Conservation (phyloP, 2,888 invertebrate genomes). For the Helleia helle region DNA sequence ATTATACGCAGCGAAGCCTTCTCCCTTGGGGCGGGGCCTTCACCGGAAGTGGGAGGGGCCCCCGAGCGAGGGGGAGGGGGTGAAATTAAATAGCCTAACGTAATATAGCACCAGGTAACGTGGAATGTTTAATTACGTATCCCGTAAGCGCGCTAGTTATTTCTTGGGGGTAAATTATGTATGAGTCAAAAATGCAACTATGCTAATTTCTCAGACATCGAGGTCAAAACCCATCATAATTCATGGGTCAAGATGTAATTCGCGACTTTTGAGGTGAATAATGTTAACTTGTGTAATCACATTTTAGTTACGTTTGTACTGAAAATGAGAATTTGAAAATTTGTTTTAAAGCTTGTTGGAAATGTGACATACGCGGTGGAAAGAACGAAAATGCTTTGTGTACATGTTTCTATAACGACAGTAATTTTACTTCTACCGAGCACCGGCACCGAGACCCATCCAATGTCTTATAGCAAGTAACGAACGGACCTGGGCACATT, state of each 20-base stretch:
- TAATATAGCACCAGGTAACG: slow-evolving; percentile 27
- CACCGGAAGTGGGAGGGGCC: slow-evolving; percentile 25
- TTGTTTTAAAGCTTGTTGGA: too few relatives aligned
- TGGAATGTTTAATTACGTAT: slow-evolving; percentile 27
- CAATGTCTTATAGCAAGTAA: too few relatives aligned
- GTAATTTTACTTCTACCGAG: too few relatives aligned
- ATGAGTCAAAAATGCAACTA: slow-evolving; percentile 6
- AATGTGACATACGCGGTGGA: too few relatives aligned
- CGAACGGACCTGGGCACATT: too few relatives aligned
- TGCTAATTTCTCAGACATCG: not conserved
- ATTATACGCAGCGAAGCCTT: slow-evolving; percentile 28
- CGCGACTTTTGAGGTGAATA: too few relatives aligned
- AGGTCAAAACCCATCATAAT: not conserved
- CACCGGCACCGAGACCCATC: too few relatives aligned
- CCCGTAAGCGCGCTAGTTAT: slow-evolving; percentile 12
- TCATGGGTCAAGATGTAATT: not conserved
- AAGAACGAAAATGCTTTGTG: too few relatives aligned
- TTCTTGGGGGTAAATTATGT: slow-evolving; percentile 9
- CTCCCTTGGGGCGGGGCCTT: slow-evolving; percentile 27
- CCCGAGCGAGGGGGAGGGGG: slow-evolving; percentile 17
- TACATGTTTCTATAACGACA: too few relatives aligned
- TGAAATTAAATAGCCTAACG: slow-evolving; percentile 30
- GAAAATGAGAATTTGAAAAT: too few relatives aligned
- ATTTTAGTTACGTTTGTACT: too few relatives aligned
- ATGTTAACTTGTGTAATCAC: too few relatives aligned